Base-by-base conservation (phyloP, 37 sponge, comb jelly and placozoan species). In the Haliclona indistincta region DNA sequence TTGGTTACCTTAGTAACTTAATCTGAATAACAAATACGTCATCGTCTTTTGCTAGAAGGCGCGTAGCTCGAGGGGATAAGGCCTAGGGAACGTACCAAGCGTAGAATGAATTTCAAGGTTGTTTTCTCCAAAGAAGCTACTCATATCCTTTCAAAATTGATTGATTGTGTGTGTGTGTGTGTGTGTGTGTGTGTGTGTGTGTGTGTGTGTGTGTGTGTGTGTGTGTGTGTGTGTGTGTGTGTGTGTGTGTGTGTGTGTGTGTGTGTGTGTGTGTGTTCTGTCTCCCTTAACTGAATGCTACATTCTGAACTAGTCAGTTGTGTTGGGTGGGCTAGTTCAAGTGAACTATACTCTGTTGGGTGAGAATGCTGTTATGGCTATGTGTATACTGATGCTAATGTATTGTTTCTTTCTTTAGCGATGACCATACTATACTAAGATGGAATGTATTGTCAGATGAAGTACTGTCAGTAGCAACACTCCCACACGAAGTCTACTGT, bases 261-360 rank as follows among this genome's bases (percentile, higher is more conserved):
- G 53, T 35, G 19, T 38, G 36, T 45, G 10, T 29, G 3, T 61
- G 0, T 44, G 17, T 68, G n/a, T 75, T 56, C 69, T 83, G 47
- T 74, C 84, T 83, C 58, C 40, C 7, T 66, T 38, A 34, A 38
- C 10, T 45, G n/a, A 58, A 25, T 23, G 63, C 51, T 62, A 86
- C 93, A 95, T 84, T 43, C 76, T 68, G 94, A 89, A 22, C 53
- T 93, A 55, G 96, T 91, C 30, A 84, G 87, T 54, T 96, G 94
- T 68, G 70, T 96, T 17, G 90, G 90, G 1, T 96, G 96, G 96
- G 78, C 82, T 17, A 89, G 63, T 61, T 37, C 74, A 5, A 86
- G 52, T 56, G 87, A 89, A 38, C 87, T 96, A 1, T 96, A 76
- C 74, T 96, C 96, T 2, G 67, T 84, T 13, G 84, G 93, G 96